Base-by-base conservation (phyloP, 2,888 invertebrate genomes). In the Ormyrus rosae region DNA sequence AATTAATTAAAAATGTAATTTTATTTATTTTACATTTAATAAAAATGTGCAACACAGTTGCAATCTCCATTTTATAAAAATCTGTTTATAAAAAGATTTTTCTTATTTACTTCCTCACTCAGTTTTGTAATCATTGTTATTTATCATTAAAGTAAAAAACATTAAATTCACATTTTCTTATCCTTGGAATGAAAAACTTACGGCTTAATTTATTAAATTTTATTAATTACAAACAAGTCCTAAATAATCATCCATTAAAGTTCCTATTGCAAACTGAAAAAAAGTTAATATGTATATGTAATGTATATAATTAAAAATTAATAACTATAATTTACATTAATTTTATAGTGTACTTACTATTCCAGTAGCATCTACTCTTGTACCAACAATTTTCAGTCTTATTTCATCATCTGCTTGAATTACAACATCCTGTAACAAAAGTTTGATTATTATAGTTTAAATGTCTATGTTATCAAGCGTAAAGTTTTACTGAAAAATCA, bases 341-440 rank as follows among this genome's bases (percentile, higher is more conserved):
- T 19, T 64, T 19, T 19, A 19, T 2, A 2, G 8, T 53, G 8
- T 46, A 94, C 96, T 95, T 93, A 98, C 98, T 92, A 99, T 99
- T 91, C 99, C 99, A 76, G 97, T 97, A 5, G 99, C 99, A 92
- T 99, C 99, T 0, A 99, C 99, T 89, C 99, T 94, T 0, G 99
- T 99, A 77, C 99, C 99, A 51, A 99, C 99, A 89, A 99, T 98
- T 93, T 99, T 99, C 80, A 99, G 92, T 90, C 99, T 93, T 87
- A 99, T 99, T 91, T 98, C 98, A 91, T 99, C 98, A 91, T 99
- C 99, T 81, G 97, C 97, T 88, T 98, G 97, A 86, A 99, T 99
- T 6, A 98, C 97, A 80, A 98, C 96, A 91, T 98, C 98, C 93
- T 93, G 61, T 67, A 85, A 85, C 55, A 79, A 80, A 84, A 84